Base-by-base conservation (phyloP, 2,113 vertebrate genomes). In the Mesitornis unicolor region DNA sequence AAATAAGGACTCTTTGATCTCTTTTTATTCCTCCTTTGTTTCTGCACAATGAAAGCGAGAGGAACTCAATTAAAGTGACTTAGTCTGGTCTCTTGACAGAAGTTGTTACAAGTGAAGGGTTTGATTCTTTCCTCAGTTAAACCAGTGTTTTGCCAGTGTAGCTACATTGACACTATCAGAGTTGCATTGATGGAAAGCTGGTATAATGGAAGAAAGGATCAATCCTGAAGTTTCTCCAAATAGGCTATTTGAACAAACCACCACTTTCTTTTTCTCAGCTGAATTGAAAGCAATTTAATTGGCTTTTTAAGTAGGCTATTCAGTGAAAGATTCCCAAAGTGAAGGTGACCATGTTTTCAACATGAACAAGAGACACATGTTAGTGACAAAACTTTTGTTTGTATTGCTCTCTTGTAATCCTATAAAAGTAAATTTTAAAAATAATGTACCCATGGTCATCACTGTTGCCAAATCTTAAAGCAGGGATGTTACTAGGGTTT, bases 1-100 rank as follows among this genome's bases (percentile, higher is more conserved):
- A 96, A 92, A 96, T 95, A 97, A 97, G 88, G 90, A 68, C 83
- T 95, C 93, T 96, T 97, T 97, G 95, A 97, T 96, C 95, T 95
- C 90, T 94, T 96, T 95, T 96, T 95, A 96, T 95, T 95, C 95
- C 89, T 94, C 63, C 97, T 95, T 95, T 95, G 93, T 97, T 96
- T 95, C 96, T 38, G 84, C 84, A 94, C 93, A 96, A 94, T 92
- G 84, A 96, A 89, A 94, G 93, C 1, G 11, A 96, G 93, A 75
- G 84, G 87, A 97, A 96, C 95, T 97, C 95, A 96, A 95, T 97
- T 95, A 95, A 96, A 90, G 91, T 92, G 93, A 95, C 94, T 97
- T 92, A 93, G 83, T 76, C 89, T 87, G 47, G 90, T 91, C 94
- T 94, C 94, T 93, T 96, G 96, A 95, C 93, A 95, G 96, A 87